Evolutionary conservation across 2,113 vertebrate species (phyloP).

Genomic region (Dipodomys merriami): DNA sequence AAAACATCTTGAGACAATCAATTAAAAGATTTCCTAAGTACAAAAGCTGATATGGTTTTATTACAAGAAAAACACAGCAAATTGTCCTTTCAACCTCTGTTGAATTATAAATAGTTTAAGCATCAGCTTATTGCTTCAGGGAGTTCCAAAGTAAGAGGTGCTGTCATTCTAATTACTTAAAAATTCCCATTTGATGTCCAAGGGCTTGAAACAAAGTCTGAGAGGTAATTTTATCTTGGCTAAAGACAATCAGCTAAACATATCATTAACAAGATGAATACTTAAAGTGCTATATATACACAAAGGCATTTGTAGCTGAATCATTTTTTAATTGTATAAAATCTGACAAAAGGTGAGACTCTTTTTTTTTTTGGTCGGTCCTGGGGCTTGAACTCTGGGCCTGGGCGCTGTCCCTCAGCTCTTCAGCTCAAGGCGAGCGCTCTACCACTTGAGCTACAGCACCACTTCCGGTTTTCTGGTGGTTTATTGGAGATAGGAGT

Average conservation of each 20-base stretch:
- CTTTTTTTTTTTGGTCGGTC: too few species aligned
- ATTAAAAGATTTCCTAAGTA: conserved; percentile 37
- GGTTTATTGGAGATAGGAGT: too few species aligned
- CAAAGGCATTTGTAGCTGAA: conserved; percentile 43
- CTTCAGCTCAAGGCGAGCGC: too few species aligned
- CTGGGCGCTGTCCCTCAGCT: too few species aligned
- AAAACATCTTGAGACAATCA: conserved; percentile 20
- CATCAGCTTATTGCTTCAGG: conserved; percentile 54
- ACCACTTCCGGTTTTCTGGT: too few species aligned
- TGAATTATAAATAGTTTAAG: conserved; percentile 65
- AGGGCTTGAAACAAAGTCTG: conserved; percentile 57
- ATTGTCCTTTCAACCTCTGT: conserved; percentile 42
- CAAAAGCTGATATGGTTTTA: conserved; percentile 38
- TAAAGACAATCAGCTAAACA: conserved; percentile 61
- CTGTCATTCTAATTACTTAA: conserved; percentile 61
- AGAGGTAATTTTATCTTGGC: conserved; percentile 56
- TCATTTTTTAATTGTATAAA: conserved; percentile 54
- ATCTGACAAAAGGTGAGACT: not conserved
- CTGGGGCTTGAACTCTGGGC: too few species aligned
- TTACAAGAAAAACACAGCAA: conserved; percentile 52
- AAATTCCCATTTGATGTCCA: conserved; percentile 58
- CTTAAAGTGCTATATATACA: conserved; percentile 13
- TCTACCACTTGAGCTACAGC: too few species aligned
- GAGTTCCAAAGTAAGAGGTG: conserved; percentile 63
- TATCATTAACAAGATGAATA: conserved; percentile 59